These are phyloP conservation scores for Andrena flavipes DNA, from an alignment of 2,888 invertebrate genomes.

Conservation along the genomic window DNA sequence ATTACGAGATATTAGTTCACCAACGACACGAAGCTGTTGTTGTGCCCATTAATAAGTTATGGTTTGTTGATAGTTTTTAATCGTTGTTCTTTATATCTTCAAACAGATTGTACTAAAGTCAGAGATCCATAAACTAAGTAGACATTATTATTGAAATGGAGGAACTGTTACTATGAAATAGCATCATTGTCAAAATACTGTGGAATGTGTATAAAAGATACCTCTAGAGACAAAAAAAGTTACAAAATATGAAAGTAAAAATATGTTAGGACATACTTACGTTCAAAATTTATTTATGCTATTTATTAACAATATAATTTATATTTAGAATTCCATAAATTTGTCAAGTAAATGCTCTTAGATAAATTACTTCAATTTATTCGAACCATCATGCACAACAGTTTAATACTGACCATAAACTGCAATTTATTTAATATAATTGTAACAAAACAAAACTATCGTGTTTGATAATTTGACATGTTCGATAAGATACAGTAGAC, in stretches of 20 bases:
- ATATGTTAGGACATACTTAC: slow-evolving; percentile 2
- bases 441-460: slow-evolving; percentile 1
- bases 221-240: no score
- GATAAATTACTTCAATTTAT: slow-evolving; percentile 5
- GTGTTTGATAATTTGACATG: no score
- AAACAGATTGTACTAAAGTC: no score
- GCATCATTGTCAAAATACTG: no score
- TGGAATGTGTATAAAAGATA: no score
- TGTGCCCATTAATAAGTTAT: neutral
- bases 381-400: slow-evolving; percentile 15
- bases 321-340: neutral
- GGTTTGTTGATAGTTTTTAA: neutral
- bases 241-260: neutral
- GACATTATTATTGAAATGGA: neutral
- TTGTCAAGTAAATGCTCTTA: neutral
- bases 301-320: neutral
- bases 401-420: slow-evolving; percentile 11
- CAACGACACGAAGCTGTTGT: slow-evolving; percentile 18
- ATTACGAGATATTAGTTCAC: slow-evolving; percentile 5
- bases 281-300: slow-evolving; percentile 28
- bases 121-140: neutral
- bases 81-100: neutral
- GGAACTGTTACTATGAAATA: no score
- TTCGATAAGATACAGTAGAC: slow-evolving; percentile 7
- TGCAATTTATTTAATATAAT: slow-evolving; percentile 10